Percentiles rank a stretch among this genome's conserved stretches.
These are phyloP conservation scores for Campaea margaritaria DNA, from an alignment of 2,888 invertebrate species.

Conservation along the genomic window DNA sequence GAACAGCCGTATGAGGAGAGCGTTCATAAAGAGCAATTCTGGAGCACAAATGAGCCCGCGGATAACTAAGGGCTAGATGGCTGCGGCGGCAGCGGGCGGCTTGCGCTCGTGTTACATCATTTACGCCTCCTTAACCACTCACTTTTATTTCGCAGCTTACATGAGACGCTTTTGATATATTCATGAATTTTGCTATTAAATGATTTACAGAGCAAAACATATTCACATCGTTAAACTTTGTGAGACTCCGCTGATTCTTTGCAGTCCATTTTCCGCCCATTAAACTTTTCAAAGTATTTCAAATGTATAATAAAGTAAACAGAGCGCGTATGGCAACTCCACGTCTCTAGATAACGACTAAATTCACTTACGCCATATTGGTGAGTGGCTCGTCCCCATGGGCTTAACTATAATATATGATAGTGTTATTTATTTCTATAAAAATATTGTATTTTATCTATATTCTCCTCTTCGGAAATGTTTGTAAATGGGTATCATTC, in stretches of 20 bases:
- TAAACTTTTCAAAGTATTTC: slow-evolving; percentile 34
- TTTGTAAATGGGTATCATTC: no score
- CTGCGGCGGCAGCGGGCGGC: slow-evolving; percentile 41
- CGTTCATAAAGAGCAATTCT: slow-evolving; percentile 51
- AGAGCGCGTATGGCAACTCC: not conserved
- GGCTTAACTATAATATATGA: not conserved
- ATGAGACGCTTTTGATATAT: slow-evolving; percentile 55
- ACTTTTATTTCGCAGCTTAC: slow-evolving; percentile 60
- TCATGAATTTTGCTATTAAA: slow-evolving; percentile 55
- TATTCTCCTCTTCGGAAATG: not conserved
- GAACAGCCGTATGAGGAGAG: slow-evolving; percentile 51
- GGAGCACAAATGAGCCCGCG: slow-evolving; percentile 51
- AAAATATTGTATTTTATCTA: no score
- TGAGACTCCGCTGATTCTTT: slow-evolving; percentile 28
- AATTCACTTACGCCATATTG: not conserved
- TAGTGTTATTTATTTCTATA: no score
- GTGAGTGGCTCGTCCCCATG: not conserved
- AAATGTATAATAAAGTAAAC: not conserved
- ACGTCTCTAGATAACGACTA: not conserved
- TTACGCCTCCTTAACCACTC: slow-evolving; percentile 59
- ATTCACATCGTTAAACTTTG: slow-evolving; percentile 30
- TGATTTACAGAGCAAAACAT: slow-evolving; percentile 45
- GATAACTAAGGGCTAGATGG: slow-evolving; percentile 38
- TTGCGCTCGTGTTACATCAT: slow-evolving; percentile 56
- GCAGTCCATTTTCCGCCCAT: slow-evolving; percentile 33